Percentiles rank a stretch among this genome's conserved stretches.
phyloP scores from a whole-genome alignment of 2,888 invertebrate species.

The Dynastes grantii region DNA sequence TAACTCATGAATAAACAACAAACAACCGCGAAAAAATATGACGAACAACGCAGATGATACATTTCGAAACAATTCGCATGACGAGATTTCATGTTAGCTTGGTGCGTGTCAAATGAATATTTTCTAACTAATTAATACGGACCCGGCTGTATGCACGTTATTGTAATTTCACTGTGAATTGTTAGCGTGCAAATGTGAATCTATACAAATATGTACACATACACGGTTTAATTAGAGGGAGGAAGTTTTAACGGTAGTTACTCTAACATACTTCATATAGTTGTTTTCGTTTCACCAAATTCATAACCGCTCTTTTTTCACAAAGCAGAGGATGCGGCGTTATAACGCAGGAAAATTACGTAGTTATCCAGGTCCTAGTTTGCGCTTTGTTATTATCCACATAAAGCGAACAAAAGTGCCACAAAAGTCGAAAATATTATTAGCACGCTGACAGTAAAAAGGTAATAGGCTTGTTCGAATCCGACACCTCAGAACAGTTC shows the following conservation, averaged over 20 bases:
- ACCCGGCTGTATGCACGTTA: conserved; percentile 6
- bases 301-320: not conserved
- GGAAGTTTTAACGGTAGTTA: conserved; percentile 1
- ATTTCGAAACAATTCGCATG: conserved; percentile 33
- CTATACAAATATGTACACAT: not conserved
- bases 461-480: too few relatives aligned
- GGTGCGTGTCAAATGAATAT: conserved; percentile 38
- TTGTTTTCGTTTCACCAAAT: not conserved
- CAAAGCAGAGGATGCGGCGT: not conserved
- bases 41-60: not conserved
- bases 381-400: too few relatives aligned
- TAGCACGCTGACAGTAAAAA: too few relatives aligned
- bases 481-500: too few relatives aligned
- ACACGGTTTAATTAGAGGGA: conserved; percentile 23
- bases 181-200: conserved; percentile 12
- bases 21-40: conserved; percentile 3
- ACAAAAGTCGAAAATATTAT: too few relatives aligned
- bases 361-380: too few relatives aligned
- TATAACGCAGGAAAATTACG: too few relatives aligned
- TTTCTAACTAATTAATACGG: conserved; percentile 28
- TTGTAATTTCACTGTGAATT: conserved; percentile 26
- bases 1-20: conserved; percentile 25
- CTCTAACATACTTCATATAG: conserved; percentile 4
- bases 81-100: conserved; percentile 39
- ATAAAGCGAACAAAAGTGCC: too few relatives aligned